Conservation (phyloP, 2,888 invertebrate species). For the Coleophora deauratella region DNA sequence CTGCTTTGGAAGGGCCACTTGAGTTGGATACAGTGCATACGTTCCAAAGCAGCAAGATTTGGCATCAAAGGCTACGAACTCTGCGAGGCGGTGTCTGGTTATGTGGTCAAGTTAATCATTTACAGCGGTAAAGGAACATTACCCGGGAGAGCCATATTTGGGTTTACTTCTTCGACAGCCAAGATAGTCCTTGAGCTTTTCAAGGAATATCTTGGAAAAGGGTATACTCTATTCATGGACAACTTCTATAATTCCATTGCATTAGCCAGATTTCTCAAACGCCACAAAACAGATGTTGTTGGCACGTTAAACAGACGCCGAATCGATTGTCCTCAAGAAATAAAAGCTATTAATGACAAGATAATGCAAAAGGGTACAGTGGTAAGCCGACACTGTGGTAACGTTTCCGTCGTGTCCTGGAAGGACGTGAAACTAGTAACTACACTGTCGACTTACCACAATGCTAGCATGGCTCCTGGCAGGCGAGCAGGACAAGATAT, state of each 20-base stretch:
- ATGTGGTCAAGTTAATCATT: slow-evolving; percentile 4
- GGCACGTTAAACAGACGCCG: slow-evolving; percentile 9
- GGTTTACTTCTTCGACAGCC: slow-evolving; percentile 14
- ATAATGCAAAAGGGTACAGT: background rate
- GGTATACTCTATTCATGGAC: slow-evolving; percentile 15
- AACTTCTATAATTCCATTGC: slow-evolving; percentile 14
- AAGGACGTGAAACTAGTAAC: slow-evolving; percentile 5
- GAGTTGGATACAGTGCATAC: slow-evolving; percentile 13
- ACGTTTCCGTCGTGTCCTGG: slow-evolving; percentile 2
- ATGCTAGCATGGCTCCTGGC: background rate
- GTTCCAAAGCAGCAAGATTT: slow-evolving; percentile 14
- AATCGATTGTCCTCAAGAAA: background rate
- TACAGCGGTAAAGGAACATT: slow-evolving; percentile 7
- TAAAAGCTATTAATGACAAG: slow-evolving; percentile 1
- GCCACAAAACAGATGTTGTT: slow-evolving; percentile 9
- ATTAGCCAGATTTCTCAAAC: slow-evolving; percentile 11
- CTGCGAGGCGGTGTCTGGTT: slow-evolving; percentile 14
- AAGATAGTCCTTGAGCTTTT: slow-evolving; percentile 15
- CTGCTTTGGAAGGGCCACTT: slow-evolving; percentile 14
- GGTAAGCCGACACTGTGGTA: slow-evolving; percentile 3
- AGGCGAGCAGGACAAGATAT: background rate
- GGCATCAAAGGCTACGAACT: slow-evolving; percentile 16
- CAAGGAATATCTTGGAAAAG: slow-evolving; percentile 11
- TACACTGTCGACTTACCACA: slow-evolving; percentile 5
- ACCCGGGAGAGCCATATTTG: slow-evolving; percentile 5